Evolutionary conservation across 2,888 invertebrate genomes (phyloP), one percentile per base, ranked within the genome.

Genomic region (Cantharis nigra): DNA sequence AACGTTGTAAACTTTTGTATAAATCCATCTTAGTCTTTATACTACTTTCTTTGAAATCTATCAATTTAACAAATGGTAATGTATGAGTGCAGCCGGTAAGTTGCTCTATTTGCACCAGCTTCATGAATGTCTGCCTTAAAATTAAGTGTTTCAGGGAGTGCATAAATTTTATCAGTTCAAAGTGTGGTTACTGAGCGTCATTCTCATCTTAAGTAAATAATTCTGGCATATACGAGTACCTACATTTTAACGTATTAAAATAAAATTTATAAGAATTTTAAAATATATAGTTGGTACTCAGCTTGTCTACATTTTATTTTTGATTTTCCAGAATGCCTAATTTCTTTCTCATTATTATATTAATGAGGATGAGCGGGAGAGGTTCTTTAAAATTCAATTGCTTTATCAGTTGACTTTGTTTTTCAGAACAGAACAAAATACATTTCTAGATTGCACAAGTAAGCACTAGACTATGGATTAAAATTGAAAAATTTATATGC

Each of bases 91-190:
- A 49, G 49, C 49, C 49, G n/a, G 49, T 5, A 49, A 49, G n/a
- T n/a, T 64, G 11, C 18, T 64, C 13, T 64, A 64, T 64, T 70
- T 74, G 63, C 30, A 30, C 23, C 11, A 63, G 14, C 26, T 73
- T 62, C 69, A 65, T 65, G 69, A 75, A 63, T 5, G 63, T 71
- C 67, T 63, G 33, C 72, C 13, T 70, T 72, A 76, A 76, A 76
- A 72, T 76, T 72, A 69, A 75, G 69, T 11, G 72, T 70, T 69
- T 63, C 72, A 70, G 63, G 65, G 76, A 63, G 64, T 72, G 69
- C 72, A 76, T 76, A 76, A 76, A 76, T 69, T 76, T 76, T 76
- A 72, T 76, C 49, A 69, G 33, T 63, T 72, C 63, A 62, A 72
- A 71, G 64, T 20, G 63, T 63, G 69, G 14, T 72, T 63, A 63